Base-by-base conservation (phyloP, 1,140 invertebrate species). In the Drosophila auraria region DNA sequence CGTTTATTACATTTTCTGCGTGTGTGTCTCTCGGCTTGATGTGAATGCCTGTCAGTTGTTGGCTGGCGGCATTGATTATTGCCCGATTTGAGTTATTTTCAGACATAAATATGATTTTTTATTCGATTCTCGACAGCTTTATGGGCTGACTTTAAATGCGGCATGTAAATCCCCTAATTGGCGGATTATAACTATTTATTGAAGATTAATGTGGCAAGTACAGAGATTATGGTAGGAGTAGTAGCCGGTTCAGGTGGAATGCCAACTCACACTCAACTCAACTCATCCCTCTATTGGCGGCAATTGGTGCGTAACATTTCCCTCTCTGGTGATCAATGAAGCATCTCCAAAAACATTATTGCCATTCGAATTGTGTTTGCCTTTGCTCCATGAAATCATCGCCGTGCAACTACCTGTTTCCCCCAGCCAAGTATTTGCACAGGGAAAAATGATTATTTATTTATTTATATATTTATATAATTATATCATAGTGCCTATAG, bases 311-410 rank as follows among this genome's bases (percentile, higher is more conserved):
- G 79, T 75, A 79, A 76, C 79, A 50, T 57, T 50, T 47, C 23
- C 72, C 72, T 47, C 36, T 45, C 36, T 45, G 11, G 47, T 36
- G 33, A 0, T 23, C 62, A 76, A 61, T 82, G 69, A 75, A 76
- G 82, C 83, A 66, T 80, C 51, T 49, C 78, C 25, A 53, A 69
- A 76, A 62, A 27, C 70, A 72, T 68, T 82, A 58, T 71, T 64
- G 74, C 57, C 57, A 70, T 86, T 45, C 45, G 49, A 61, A 63
- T 87, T 76, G 71, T 76, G 71, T 58, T 76, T 83, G 49, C 51
- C 60, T 79, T 70, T 82, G 65, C 53, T 86, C 20, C 49, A 79
- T 74, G 82, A 68, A 83, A 68, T 83, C 70, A 86, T 87, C 49
- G 17, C 15, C 47, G 4, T 71, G 51, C 53, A 72, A 82, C 59